Conservation (phyloP, 2,113 vertebrate species). For the Xiphophorus couchianus region DNA sequence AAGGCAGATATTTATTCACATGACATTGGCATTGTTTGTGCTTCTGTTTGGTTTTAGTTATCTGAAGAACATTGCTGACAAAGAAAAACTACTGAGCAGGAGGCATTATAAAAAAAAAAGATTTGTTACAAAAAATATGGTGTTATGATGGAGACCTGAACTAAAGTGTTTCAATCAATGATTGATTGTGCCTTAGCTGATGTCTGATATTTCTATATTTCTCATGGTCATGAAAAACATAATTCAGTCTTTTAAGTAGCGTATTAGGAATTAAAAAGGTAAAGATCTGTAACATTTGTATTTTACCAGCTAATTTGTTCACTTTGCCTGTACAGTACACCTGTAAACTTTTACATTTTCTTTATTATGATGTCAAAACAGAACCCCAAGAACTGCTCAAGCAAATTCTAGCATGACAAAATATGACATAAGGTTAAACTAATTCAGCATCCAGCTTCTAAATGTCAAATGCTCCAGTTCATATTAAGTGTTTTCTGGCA, state of each 20-base stretch:
- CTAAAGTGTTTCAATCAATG: no score
- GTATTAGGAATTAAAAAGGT: neutral
- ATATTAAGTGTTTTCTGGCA: conserved; percentile 2
- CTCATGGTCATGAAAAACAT: neutral
- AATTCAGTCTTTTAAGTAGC: neutral
- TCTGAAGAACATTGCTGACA: neutral
- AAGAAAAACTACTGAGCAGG: neutral
- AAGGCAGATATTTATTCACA: neutral
- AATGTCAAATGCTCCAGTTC: conserved; percentile 11
- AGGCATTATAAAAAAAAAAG: no score
- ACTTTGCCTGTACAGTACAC: neutral
- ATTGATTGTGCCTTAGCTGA: neutral
- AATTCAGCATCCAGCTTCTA: conserved; percentile 15
- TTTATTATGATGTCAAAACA: neutral
- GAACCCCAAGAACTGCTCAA: neutral
- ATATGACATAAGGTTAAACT: conserved; percentile 3
- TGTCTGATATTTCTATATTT: neutral
- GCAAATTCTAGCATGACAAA: neutral
- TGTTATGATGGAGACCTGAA: neutral
- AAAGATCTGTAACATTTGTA: neutral
- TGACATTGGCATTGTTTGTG: neutral
- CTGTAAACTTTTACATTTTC: neutral
- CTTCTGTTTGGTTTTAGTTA: neutral
- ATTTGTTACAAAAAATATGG: no score
- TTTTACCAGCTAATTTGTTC: neutral